Base-by-base conservation (phyloP, 92 coral and sea anemone genomes). In the Parazoanthus atlanticus region DNA sequence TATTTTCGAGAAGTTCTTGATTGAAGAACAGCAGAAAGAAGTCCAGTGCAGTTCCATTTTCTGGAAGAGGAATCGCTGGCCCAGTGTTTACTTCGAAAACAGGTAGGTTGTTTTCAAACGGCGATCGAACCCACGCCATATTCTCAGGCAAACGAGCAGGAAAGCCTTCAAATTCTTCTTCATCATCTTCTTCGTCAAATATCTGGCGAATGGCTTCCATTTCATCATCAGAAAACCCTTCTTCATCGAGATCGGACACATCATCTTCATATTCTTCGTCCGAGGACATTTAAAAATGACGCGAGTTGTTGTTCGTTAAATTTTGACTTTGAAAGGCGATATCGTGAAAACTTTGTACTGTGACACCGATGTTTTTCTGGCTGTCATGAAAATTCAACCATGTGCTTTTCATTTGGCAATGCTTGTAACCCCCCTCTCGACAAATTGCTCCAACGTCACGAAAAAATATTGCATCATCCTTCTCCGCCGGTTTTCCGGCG, bases 121-220 rank as follows among this genome's bases (percentile, higher is more conserved):
- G 73, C 43, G 11, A 32, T n/a, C 46, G 64, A 83, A n/a, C 75
- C 92, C 78, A 86, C 10, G 61, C 32, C 76, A 90, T 86, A 31
- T 79, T 23, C 0, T 67, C 31, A 0, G 78, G 80, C 82, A 88
- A 79, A 73, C 40, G 8, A 41, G 65, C 78, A 32, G 19, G 72
- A 61, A 90, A 90, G 56, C 89, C 90, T 23, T 71, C 77, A 26
- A 76, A 65, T 31, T 90, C 92, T 28, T 72, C 76, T 69, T 90
- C 87, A 6, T 90, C 76, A 75, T 74, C 65, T 33, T 86, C 87
- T 4, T 65, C 86, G 54, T 86, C 83, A 38, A 90, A 90, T 31
- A 90, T 73, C 12, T 70, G 77, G 73, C 38, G 76, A 56, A 90
- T 46, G 31, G 74, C 85, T 25, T 76, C 89, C 67, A 76, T 54